A percentile compares a stretch with the other conserved stretches of the same genome.
These are phyloP conservation scores for Catamblyrhynchus diadema DNA, from an alignment of 2,797 vertebrate species.

Conservation along the genomic window DNA sequence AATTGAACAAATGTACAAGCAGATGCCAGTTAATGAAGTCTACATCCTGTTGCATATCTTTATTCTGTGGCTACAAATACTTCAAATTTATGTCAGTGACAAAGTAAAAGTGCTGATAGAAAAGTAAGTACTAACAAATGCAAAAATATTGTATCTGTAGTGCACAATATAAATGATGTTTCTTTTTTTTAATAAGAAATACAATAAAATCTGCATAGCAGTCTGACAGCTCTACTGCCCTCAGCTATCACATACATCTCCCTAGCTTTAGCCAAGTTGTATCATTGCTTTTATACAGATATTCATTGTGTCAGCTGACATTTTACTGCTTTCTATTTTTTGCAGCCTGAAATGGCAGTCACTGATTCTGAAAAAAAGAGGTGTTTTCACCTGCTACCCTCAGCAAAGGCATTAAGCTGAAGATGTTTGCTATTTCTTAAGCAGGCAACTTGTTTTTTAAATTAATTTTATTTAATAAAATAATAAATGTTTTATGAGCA, in stretches of 20 bases:
- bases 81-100: background rate
- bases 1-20: background rate
- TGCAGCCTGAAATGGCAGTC: constrained; percentile 56
- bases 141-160: background rate
- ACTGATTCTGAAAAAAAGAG: constrained; percentile 44
- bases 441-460: background rate
- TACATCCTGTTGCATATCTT: background rate
- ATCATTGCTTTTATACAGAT: constrained; percentile 53
- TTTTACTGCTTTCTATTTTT: constrained; percentile 67
- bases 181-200: background rate
- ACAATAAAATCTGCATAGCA: constrained; percentile 24
- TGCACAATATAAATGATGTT: background rate
- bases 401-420: background rate
- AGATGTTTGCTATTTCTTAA: background rate
- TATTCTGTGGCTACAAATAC: background rate
- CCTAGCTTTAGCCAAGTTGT: constrained; percentile 45
- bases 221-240: constrained; percentile 37
- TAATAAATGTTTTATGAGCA: background rate
- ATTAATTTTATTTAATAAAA: background rate
- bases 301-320: constrained; percentile 70
- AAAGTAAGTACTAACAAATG: background rate
- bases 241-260: constrained; percentile 50
- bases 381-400: constrained; percentile 54
- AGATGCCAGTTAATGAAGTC: background rate
- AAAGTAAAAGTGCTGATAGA: background rate